phyloP scores from a whole-genome alignment of 1,140 invertebrate genomes.

The Drosophila truncata region DNA sequence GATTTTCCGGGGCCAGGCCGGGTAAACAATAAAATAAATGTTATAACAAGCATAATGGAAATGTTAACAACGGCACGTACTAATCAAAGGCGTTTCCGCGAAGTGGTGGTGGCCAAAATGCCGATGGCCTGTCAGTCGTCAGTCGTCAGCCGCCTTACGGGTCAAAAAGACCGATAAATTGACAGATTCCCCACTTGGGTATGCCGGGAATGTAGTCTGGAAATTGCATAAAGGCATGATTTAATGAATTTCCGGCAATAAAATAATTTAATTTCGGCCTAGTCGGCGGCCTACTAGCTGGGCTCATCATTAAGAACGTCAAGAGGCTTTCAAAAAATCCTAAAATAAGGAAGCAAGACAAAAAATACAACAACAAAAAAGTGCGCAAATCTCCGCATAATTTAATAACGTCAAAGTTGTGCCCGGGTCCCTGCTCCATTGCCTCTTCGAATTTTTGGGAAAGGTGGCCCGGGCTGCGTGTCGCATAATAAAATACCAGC shows the following conservation, averaged over 20 bases:
- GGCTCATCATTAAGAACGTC: conserved; percentile 78
- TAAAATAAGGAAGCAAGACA: conserved; percentile 16
- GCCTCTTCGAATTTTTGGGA: conserved; percentile 23
- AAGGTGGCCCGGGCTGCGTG: conserved; percentile 61
- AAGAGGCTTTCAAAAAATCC: conserved; percentile 57
- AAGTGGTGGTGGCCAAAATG: conserved; percentile 29
- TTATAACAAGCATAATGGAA: conserved; percentile 66
- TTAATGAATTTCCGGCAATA: conserved; percentile 80
- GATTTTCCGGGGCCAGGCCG: conserved; percentile 18
- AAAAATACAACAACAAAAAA: conserved; percentile 39
- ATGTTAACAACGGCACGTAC: conserved; percentile 63
- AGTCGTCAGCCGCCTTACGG: conserved; percentile 7
- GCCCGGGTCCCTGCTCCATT: conserved; percentile 27
- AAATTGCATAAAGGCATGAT: conserved; percentile 74
- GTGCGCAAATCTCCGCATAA: conserved; percentile 77
- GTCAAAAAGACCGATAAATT: conserved; percentile 37
- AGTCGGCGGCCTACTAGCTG: conserved; percentile 24
- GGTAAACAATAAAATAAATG: conserved; percentile 54
- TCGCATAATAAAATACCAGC: conserved; percentile 69
- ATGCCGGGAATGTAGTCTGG: conserved; percentile 53
- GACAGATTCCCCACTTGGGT: conserved; percentile 52
- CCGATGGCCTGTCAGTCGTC: conserved; percentile 43
- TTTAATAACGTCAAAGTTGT: conserved; percentile 75
- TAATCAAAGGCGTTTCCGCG: conserved; percentile 54
- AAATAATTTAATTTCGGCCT: conserved; percentile 79